Evolutionary conservation across 2,113 vertebrate genomes (phyloP).

Genomic region (Megalops atlanticus): DNA sequence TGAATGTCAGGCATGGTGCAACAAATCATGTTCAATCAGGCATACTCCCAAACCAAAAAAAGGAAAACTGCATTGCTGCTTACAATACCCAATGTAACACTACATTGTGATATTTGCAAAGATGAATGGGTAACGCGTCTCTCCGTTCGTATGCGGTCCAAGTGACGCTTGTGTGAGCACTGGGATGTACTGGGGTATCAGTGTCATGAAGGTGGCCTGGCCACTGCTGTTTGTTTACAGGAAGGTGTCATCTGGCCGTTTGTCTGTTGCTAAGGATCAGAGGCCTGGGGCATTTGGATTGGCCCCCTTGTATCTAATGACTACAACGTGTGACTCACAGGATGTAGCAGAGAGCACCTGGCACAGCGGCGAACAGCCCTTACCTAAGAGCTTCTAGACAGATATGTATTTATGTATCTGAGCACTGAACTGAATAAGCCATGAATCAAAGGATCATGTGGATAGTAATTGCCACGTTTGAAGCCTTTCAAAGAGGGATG

Average conservation of each 20-base stretch:
- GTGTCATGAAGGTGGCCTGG: conserved; percentile 35
- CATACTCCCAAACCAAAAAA: too few relatives aligned
- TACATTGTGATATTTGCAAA: background rate
- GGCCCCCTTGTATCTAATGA: conserved; percentile 62
- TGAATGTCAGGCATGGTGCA: too few relatives aligned
- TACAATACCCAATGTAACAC: too few relatives aligned
- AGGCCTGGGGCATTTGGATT: conserved; percentile 46
- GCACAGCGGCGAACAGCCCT: conserved; percentile 16
- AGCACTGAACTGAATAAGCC: conserved; percentile 39
- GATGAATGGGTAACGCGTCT: background rate
- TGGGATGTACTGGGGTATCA: conserved; percentile 37
- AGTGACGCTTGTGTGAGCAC: background rate
- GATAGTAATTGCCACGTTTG: conserved; percentile 60
- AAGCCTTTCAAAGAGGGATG: conserved; percentile 53
- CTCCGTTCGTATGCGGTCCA: background rate
- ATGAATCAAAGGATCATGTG: conserved; percentile 54
- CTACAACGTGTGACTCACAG: conserved; percentile 62
- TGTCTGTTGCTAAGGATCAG: conserved; percentile 61
- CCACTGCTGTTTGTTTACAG: conserved; percentile 64
- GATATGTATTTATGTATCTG: conserved; percentile 36
- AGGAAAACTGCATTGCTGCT: too few relatives aligned
- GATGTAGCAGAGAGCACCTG: conserved; percentile 64
- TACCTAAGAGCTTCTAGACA: conserved; percentile 4
- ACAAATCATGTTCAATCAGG: too few relatives aligned
- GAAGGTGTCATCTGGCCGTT: conserved; percentile 60